Base-by-base conservation (phyloP, 2,113 vertebrate species). In the Dasypus novemcinctus region DNA sequence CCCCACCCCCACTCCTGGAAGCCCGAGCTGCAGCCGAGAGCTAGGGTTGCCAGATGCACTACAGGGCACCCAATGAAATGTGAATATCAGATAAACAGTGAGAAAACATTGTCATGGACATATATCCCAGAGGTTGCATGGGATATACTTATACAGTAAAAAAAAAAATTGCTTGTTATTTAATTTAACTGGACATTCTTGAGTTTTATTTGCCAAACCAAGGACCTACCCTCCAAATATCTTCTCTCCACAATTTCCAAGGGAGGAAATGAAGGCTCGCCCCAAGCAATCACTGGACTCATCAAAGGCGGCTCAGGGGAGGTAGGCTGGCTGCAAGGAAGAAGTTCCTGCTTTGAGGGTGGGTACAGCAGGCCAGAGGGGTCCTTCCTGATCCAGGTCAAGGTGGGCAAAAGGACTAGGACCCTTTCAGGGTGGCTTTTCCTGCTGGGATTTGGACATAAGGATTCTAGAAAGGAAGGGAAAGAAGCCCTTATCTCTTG, bases 161-260 rank as follows among this genome's bases (percentile, higher is more conserved):
- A 31, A 31, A 0, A n/a, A n/a, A n/a, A n/a, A 23, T 3, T 23
- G 21, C 57, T 4, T 1, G 3, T n/a, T 21, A 29, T 61, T 82
- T 29, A 43, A n/a, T 61, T 4, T 68, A 33, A 52, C 59, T 4
- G 0, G 2, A 23, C 4, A 0, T 38, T 36, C 23, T 13, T 5
- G 9, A 20, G 38, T 52, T 79, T 52, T 27, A 6, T 18, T 46
- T 2, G 25, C 74, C 36, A 31, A 46, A 52, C 17, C 74, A 4
- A 20, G n/a, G 27, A 12, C 7, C 15, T 31, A 46, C 33, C 36
- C 5, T 79, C 31, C 41, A 20, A 9, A 7, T 25, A 15, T 63
- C 21, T 54, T 52, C 54, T 84, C 49, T 57, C 49, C 23, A 21
- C 12, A 15, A n/a, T 54, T 91, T 31, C 72, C n/a, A 3, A 54